Conservation (phyloP, 2,113 vertebrate genomes). For the Pelecanoides urinatrix region DNA sequence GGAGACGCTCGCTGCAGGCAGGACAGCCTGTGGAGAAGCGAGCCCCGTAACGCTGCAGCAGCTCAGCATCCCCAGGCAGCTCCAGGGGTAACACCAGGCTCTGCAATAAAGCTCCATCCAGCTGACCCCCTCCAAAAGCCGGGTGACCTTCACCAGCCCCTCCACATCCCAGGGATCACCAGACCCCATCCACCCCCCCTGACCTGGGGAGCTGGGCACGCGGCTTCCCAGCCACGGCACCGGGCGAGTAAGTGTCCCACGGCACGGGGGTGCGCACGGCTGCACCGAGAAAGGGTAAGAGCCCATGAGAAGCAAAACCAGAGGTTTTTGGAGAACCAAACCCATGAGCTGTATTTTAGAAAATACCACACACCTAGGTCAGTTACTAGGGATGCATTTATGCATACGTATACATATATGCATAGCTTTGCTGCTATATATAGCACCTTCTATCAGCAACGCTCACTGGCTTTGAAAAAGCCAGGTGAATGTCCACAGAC, state of each 20-base stretch:
- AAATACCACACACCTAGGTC: not conserved
- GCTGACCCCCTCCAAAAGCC: not conserved
- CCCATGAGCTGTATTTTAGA: not conserved
- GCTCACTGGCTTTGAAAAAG: not conserved
- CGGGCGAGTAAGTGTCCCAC: fast-evolving
- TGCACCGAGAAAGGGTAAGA: not conserved
- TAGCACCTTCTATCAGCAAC: constrained; percentile 15
- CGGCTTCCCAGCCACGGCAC: not conserved
- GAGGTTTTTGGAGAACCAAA: not conserved
- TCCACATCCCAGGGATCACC: not conserved
- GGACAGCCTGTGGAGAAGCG: not conserved
- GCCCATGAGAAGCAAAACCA: not conserved
- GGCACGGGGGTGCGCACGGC: fast-evolving
- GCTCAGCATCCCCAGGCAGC: not conserved
- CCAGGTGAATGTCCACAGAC: constrained; percentile 29
- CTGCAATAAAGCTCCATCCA: not conserved
- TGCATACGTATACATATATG: not conserved
- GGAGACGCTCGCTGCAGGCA: not conserved
- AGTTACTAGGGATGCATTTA: not conserved
- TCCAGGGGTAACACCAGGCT: not conserved
- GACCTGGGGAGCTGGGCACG: fast-evolving
- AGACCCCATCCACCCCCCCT: fast-evolving
- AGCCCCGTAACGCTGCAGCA: not conserved
- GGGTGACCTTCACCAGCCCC: not conserved
- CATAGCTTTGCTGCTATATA: constrained; percentile 28